Base-by-base conservation (phyloP, 2,797 vertebrate genomes). In the Ispidina lecontei region DNA sequence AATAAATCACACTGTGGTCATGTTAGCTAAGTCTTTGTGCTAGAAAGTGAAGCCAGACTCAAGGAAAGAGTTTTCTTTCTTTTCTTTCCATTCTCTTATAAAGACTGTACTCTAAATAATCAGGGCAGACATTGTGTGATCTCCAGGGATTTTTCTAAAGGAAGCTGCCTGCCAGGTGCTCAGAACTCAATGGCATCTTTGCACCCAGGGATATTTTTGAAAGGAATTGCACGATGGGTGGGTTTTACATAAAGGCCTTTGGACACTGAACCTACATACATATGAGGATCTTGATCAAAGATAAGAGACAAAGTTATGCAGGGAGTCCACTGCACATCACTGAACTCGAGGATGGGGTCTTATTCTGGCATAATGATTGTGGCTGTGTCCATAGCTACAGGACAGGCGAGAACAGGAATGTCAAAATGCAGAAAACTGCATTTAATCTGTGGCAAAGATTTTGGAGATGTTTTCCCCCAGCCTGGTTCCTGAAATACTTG, bases 251-350 rank as follows among this genome's bases (percentile, higher is more conserved):
- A 7, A 72, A 44, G 10, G 5, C 4, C 69, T 92, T 70, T 81
- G 77, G 90, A 11, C 4, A 0, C 7, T 49, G 70, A 46, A 29
- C 69, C 23, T 25, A 14, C 20, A 47, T 41, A 8, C 0, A 0
- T 3, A 23, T 5, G 49, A 84, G 35, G 58, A 60, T 44, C 51
- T 55, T 0, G 5, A 17, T 15, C 41, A 73, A 41, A 77, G 68
- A 12, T 20, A 15, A 31, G 28, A 64, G 56, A 10, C 41, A 23
- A 63, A 49, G 37, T 12, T 10, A 8, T 7, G 54, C 25, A 54
- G 12, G 28, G 23, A 56, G 16, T 16, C 12, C 62, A 9, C 9
- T 25, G 33, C 56, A 70, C 21, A 16, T 47, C 15, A 3, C 25
- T 26, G 49, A 77, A 23, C 15, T 35, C 17, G 25, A 20, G 41